Evolutionary conservation across 2,113 vertebrate genomes (phyloP).

Genomic region (Pterocles burchelli): DNA sequence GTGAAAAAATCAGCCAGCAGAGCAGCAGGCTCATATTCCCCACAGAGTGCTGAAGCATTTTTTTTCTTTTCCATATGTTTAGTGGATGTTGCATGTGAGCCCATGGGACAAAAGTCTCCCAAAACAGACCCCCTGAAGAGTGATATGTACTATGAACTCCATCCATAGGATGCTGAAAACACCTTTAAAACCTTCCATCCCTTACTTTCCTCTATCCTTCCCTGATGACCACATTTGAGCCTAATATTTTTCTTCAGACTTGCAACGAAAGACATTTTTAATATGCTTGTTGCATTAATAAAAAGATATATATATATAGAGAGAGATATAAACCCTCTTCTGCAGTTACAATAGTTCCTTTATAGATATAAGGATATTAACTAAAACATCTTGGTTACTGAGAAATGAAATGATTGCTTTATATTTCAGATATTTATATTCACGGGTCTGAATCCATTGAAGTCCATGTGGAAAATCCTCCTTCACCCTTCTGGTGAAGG

Average conservation of each 20-base stretch:
- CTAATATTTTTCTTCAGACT: neutral
- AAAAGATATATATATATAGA: neutral
- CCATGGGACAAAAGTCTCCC: neutral
- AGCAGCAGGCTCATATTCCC: neutral
- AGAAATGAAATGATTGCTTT: neutral
- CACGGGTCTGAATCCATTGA: neutral
- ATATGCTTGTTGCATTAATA: conserved; percentile 39
- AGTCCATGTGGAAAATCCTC: neutral
- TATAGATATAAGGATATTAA: neutral
- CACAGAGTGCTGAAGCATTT: fast-evolving
- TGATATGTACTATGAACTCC: neutral
- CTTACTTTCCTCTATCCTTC: neutral
- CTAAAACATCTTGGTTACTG: neutral
- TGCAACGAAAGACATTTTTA: conserved; percentile 2
- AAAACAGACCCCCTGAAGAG: neutral
- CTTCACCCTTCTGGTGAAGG: neutral
- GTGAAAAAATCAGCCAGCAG: neutral
- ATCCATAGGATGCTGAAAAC: neutral
- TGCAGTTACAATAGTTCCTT: neutral
- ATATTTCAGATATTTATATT: neutral
- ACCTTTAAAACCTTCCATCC: neutral
- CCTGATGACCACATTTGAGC: neutral
- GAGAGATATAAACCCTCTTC: neutral
- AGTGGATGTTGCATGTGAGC: neutral
- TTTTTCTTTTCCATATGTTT: neutral